Conservation (phyloP, 2,888 invertebrate species). For the Spodoptera picta region DNA sequence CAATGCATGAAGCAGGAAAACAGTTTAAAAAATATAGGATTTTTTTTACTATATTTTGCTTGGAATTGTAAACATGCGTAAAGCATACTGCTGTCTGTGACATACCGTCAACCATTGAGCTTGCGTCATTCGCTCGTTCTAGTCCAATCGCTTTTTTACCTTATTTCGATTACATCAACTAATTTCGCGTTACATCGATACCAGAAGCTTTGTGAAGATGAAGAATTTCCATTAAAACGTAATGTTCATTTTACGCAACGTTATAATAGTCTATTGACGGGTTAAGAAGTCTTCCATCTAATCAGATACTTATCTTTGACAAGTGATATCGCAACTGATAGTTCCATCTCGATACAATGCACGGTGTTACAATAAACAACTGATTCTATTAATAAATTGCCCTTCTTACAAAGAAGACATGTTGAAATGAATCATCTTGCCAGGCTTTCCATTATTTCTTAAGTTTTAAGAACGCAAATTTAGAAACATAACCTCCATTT, state of each 20-base stretch:
- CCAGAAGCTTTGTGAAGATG: constrained; percentile 67
- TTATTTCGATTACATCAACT: constrained; percentile 78
- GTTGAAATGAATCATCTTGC: constrained; percentile 38
- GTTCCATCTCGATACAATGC: constrained; percentile 23
- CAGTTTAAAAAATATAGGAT: constrained; percentile 44
- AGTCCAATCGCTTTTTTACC: constrained; percentile 71
- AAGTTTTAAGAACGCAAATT: constrained; percentile 26
- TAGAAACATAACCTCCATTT: constrained; percentile 22
- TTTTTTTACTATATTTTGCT: constrained; percentile 34
- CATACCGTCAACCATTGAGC: constrained; percentile 62
- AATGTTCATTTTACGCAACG: constrained; percentile 75
- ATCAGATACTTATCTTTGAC: constrained; percentile 52
- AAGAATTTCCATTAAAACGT: constrained; percentile 75
- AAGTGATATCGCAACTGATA: constrained; percentile 46
- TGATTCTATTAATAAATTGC: constrained; percentile 20
- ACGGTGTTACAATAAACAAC: constrained; percentile 33
- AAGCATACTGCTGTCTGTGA: constrained; percentile 50
- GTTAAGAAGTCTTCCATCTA: constrained; percentile 52
- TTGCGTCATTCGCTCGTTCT: constrained; percentile 71
- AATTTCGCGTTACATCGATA: constrained; percentile 77
- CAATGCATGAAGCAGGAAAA: constrained; percentile 37
- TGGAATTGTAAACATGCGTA: constrained; percentile 24
- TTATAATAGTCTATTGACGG: constrained; percentile 64
- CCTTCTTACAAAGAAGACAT: constrained; percentile 22
- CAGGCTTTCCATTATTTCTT: constrained; percentile 28